Conservation (phyloP, 2,113 vertebrate genomes). For the Tupaia tana region DNA sequence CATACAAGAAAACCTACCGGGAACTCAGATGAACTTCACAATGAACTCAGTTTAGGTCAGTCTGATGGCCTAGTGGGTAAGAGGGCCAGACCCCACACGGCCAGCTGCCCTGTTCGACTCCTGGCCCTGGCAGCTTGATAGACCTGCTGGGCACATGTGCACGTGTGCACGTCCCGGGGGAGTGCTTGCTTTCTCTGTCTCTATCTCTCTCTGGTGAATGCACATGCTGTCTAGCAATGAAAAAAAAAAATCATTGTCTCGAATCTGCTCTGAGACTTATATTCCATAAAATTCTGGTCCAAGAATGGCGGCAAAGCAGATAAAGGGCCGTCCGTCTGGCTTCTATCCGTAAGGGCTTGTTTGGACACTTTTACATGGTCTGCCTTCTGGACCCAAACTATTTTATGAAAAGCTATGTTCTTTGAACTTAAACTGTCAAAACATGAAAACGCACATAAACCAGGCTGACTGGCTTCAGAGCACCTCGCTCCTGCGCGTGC, state of each 20-base stretch:
- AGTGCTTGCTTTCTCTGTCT: too few species aligned
- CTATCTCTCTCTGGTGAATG: too few species aligned
- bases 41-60: neutral
- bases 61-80: too few species aligned
- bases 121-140: too few species aligned
- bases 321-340: neutral
- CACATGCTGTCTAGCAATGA: too few species aligned
- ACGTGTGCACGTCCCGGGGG: too few species aligned
- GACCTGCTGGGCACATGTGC: too few species aligned
- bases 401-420: conserved; percentile 53
- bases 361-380: conserved; percentile 19
- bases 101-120: too few species aligned
- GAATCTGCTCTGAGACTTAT: neutral
- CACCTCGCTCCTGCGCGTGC: fast-evolving
- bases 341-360: neutral
- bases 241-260: neutral
- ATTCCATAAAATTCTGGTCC: conserved; percentile 17
- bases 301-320: neutral
- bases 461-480: neutral
- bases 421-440: conserved; percentile 57
- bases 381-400: conserved; percentile 19
- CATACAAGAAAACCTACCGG: neutral
- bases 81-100: too few species aligned
- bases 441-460: neutral
- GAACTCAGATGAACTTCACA: neutral